Percentiles rank a stretch among this genome's conserved stretches.
These are phyloP conservation scores for Cyanocitta stelleri DNA, from an alignment of 2,113 vertebrate genomes.

Conservation along the genomic window DNA sequence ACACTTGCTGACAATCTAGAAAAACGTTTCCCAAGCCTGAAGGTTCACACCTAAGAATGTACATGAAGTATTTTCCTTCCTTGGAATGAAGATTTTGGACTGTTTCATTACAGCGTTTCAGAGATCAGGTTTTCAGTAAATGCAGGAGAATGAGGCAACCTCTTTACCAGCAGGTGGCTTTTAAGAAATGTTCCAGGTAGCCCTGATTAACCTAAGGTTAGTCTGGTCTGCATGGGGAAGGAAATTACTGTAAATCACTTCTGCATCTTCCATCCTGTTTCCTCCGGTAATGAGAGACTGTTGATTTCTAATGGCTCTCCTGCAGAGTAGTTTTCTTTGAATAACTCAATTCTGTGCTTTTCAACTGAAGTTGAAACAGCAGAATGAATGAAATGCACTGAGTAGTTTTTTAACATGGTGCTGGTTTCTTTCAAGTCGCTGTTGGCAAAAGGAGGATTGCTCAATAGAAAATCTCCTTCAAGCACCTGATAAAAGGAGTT, in stretches of 20 bases:
- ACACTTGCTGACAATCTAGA: conserved; percentile 77
- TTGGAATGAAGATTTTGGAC: conserved; percentile 27
- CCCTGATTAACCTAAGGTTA: neutral
- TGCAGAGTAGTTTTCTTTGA: neutral
- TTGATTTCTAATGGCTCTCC: neutral
- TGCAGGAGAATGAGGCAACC: neutral
- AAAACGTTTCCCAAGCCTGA: conserved; percentile 76
- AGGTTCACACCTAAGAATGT: conserved; percentile 35
- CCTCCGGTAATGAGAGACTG: neutral
- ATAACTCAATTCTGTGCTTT: neutral
- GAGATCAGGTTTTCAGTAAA: neutral
- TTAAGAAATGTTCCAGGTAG: neutral
- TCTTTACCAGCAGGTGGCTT: neutral
- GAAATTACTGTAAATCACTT: neutral
- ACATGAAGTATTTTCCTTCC: neutral
- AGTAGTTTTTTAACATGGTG: neutral
- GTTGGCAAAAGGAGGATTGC: neutral
- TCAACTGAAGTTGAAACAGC: neutral
- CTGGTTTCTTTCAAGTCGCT: neutral
- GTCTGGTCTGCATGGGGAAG: neutral
- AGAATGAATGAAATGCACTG: neutral
- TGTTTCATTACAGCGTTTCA: neutral
- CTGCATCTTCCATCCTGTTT: conserved; percentile 16
- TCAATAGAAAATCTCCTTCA: neutral
- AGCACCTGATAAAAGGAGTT: neutral